A percentile compares a stretch with the other conserved stretches of the same genome.
Evolutionary conservation across 2,797 vertebrate genomes (phyloP).

Genomic region (Coregonus suidteri): DNA sequence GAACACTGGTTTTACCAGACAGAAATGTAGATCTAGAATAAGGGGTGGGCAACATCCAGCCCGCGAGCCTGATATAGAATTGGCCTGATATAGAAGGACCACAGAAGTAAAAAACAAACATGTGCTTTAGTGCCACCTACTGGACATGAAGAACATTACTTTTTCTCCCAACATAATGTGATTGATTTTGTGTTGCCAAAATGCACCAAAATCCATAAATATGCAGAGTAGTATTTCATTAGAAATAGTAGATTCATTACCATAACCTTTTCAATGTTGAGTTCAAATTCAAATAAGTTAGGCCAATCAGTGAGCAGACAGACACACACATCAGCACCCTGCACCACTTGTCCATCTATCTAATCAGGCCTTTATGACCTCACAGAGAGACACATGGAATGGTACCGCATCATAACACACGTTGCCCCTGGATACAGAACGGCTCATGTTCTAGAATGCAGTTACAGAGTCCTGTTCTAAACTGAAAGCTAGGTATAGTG

Average conservation of each 20-base stretch:
- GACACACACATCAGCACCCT: conserved; percentile 19
- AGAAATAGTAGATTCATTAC: no score
- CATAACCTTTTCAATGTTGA: no score
- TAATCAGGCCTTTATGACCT: conserved; percentile 37
- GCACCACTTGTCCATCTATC: conserved; percentile 48
- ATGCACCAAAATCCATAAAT: no score
- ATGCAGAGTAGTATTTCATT: no score
- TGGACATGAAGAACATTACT: background rate
- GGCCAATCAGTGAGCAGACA: conserved; percentile 46
- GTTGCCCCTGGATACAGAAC: background rate
- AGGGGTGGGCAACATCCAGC: no score
- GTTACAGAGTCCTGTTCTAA: background rate
- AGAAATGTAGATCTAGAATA: no score
- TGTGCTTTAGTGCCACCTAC: conserved; percentile 44
- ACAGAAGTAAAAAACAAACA: background rate
- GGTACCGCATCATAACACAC: no score
- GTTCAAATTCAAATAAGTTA: conserved; percentile 3
- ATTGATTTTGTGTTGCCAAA: no score
- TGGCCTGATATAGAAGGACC: background rate
- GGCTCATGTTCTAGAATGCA: background rate
- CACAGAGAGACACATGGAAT: background rate
- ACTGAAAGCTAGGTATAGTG: background rate
- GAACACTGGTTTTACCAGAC: no score
- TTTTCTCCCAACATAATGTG: no score
- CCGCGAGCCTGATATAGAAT: no score